These are phyloP conservation scores for Platichthys flesus DNA, from an alignment of 2,113 vertebrate genomes.

Conservation along the genomic window DNA sequence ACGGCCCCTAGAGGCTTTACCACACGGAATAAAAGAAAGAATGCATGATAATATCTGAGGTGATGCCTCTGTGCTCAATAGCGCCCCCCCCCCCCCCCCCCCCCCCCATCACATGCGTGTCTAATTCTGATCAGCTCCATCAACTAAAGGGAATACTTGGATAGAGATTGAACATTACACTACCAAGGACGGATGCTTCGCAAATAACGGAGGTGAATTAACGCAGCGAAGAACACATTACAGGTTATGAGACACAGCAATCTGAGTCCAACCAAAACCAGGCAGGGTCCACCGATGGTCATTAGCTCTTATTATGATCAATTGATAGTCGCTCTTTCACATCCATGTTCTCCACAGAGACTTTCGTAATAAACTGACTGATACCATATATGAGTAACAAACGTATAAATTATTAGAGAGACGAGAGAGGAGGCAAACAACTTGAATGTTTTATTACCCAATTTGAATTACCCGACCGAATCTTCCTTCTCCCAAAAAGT, in stretches of 20 bases:
- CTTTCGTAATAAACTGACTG: slow-evolving; percentile 1
- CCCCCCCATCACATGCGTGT: slow-evolving; percentile 9
- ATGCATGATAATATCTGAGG: slow-evolving; percentile 35
- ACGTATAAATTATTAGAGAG: neutral
- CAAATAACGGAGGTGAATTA: slow-evolving; percentile 35
- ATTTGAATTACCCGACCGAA: neutral
- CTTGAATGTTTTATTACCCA: neutral
- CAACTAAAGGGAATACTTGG: slow-evolving; percentile 41
- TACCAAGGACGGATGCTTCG: slow-evolving; percentile 1
- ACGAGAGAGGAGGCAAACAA: neutral
- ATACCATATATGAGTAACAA: neutral
- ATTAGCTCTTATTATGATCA: too few species aligned
- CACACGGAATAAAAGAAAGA: slow-evolving; percentile 13
- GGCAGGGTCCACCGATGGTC: too few species aligned
- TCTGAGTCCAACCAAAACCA: slow-evolving; percentile 12
- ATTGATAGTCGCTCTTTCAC: neutral
- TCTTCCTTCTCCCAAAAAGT: neutral
- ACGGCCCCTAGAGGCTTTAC: slow-evolving; percentile 25
- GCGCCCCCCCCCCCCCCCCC: neutral
- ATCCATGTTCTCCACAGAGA: slow-evolving; percentile 29
- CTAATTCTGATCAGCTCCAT: slow-evolving; percentile 40
- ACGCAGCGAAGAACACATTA: slow-evolving; percentile 28
- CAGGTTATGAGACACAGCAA: slow-evolving; percentile 22
- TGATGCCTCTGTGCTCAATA: neutral
- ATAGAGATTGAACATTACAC: slow-evolving; percentile 49